phyloP scores from a whole-genome alignment of 2,113 vertebrate species.

The Campylorhamphus procurvoides region DNA sequence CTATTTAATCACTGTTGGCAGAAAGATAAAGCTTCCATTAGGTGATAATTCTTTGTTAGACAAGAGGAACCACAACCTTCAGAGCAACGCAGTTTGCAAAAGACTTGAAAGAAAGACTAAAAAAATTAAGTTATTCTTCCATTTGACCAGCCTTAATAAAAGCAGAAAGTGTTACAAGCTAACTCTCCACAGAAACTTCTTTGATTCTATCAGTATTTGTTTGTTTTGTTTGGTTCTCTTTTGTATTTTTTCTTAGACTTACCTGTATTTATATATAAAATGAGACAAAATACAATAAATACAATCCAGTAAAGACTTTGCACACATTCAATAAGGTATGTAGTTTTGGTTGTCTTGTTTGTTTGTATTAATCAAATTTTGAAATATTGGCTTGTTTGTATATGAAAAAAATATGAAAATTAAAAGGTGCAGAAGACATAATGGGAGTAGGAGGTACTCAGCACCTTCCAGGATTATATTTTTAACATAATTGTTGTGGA shows the following conservation, averaged over 20 bases:
- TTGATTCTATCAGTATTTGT: background rate
- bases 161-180: background rate
- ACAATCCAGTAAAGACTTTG: background rate
- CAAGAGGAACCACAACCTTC: background rate
- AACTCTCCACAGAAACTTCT: background rate
- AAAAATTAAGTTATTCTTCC: background rate
- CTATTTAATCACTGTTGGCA: background rate
- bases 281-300: background rate
- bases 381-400: background rate
- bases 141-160: background rate
- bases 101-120: background rate
- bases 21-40: background rate
- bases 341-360: background rate
- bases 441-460: background rate
- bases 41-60: background rate
- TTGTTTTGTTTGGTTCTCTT: background rate
- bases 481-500: background rate
- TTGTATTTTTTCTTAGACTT: background rate
- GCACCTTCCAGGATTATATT: background rate
- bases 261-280: background rate
- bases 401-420: background rate
- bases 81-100: background rate
- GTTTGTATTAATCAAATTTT: background rate
- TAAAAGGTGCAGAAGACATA: background rate
- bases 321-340: rapidly evolving